Percentiles rank a stretch among this genome's conserved stretches.
phyloP scores from a whole-genome alignment of 23 tunicate genomes.

The Pegea sp. region DNA sequence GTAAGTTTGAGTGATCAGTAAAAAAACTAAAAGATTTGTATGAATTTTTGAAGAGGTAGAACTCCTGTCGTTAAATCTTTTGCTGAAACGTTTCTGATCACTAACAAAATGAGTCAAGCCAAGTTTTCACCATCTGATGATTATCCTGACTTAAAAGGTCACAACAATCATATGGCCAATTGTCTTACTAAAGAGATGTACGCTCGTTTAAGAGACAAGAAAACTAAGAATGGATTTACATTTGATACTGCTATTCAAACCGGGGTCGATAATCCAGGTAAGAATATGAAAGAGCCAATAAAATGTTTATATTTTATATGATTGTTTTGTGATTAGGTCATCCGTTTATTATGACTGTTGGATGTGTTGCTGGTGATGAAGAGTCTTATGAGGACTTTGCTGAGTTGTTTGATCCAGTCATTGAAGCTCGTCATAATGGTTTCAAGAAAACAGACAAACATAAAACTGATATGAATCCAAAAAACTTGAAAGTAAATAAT shows the following conservation, averaged over 20 bases:
- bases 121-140: conserved; percentile 2
- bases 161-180: conserved; percentile 93
- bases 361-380: conserved; percentile 95
- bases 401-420: conserved; percentile 68
- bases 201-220: conserved; percentile 10
- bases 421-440: conserved; percentile 81
- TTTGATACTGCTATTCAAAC: conserved; percentile 85
- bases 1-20: too few species aligned
- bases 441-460: conserved; percentile 53
- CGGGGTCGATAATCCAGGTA: conserved; percentile 86
- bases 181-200: conserved; percentile 61
- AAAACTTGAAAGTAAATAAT: conserved; percentile 30
- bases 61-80: too few species aligned
- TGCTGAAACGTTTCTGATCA: too few species aligned
- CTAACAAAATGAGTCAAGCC: too few species aligned
- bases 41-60: too few species aligned
- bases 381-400: conserved; percentile 78
- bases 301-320: too few species aligned
- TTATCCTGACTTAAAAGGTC: conserved; percentile 69
- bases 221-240: conserved; percentile 73
- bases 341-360: conserved; percentile 95
- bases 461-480: conserved; percentile 40
- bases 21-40: too few species aligned
- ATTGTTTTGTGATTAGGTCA: too few species aligned
- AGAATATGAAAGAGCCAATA: too few species aligned